Conservation (phyloP, 2,888 invertebrate species). For the Endotricha flammealis region DNA sequence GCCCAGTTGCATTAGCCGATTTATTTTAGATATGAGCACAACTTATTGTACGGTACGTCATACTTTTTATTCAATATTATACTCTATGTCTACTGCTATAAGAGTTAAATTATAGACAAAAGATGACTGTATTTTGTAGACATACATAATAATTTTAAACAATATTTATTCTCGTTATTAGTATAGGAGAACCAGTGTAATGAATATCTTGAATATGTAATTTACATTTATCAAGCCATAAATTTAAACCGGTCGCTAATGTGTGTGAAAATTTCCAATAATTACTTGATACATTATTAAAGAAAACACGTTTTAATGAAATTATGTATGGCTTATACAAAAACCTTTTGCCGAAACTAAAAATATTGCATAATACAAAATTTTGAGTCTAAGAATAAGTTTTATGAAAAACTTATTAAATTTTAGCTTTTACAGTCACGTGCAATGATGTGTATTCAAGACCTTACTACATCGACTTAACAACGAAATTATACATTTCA, state of each 20-base stretch:
- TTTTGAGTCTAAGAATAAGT: too few species aligned
- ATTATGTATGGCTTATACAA: too few species aligned
- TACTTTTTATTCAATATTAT: conserved; percentile 7
- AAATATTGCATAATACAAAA: too few species aligned
- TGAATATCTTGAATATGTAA: conserved; percentile 16
- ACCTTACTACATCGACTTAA: too few species aligned
- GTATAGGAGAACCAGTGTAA: conserved; percentile 17
- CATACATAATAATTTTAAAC: neutral
- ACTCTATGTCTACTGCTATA: neutral
- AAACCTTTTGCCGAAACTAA: too few species aligned
- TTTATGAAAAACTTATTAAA: too few species aligned
- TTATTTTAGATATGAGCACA: conserved; percentile 19
- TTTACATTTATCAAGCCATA: conserved; percentile 19
- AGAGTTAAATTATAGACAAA: neutral
- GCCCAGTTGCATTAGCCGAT: conserved; percentile 21
- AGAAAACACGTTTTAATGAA: too few species aligned
- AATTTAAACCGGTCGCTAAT: conserved; percentile 13
- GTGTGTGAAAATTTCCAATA: conserved; percentile 17
- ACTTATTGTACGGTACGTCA: conserved; percentile 9
- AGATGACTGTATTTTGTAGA: too few species aligned
- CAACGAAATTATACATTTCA: too few species aligned
- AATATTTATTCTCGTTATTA: neutral
- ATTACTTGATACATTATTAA: conserved; percentile 16
- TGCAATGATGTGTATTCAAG: too few species aligned
- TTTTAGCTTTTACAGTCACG: too few species aligned